Conservation (phyloP, 2,888 invertebrate species). For the Adela reaumurella region DNA sequence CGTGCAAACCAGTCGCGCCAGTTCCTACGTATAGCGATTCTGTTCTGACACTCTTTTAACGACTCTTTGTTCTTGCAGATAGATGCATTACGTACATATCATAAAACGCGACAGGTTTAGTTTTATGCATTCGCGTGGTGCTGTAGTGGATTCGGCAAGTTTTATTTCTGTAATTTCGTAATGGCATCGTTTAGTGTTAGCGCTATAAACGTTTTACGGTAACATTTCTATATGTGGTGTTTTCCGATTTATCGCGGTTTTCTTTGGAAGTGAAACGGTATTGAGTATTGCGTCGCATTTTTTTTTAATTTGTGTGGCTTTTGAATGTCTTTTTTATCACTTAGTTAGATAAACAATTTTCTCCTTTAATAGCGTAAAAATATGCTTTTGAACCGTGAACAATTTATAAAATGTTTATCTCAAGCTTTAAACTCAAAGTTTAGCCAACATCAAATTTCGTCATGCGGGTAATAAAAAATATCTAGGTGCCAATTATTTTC, state of each 20-base stretch:
- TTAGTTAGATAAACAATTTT: too few species aligned
- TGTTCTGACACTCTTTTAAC: conserved; percentile 23
- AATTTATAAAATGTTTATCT: too few species aligned
- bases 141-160: conserved; percentile 30
- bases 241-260: not conserved
- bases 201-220: conserved; percentile 33
- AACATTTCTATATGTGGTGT: not conserved
- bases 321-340: too few species aligned
- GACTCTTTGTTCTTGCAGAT: conserved; percentile 40
- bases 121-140: conserved; percentile 21
- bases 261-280: too few species aligned
- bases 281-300: too few species aligned
- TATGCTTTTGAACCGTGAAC: too few species aligned
- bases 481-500: too few species aligned
- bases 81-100: conserved; percentile 17
- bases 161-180: conserved; percentile 41
- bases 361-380: too few species aligned
- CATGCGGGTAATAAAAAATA: too few species aligned
- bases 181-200: conserved; percentile 25
- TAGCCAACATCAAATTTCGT: too few species aligned
- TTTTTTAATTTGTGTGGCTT: too few species aligned
- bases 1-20: not conserved
- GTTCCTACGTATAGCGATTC: not conserved
- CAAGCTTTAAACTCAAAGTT: too few species aligned
- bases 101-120: conserved; percentile 21